These are phyloP conservation scores for Apamea crenata DNA, from an alignment of 2,888 invertebrate genomes.

Conservation along the genomic window DNA sequence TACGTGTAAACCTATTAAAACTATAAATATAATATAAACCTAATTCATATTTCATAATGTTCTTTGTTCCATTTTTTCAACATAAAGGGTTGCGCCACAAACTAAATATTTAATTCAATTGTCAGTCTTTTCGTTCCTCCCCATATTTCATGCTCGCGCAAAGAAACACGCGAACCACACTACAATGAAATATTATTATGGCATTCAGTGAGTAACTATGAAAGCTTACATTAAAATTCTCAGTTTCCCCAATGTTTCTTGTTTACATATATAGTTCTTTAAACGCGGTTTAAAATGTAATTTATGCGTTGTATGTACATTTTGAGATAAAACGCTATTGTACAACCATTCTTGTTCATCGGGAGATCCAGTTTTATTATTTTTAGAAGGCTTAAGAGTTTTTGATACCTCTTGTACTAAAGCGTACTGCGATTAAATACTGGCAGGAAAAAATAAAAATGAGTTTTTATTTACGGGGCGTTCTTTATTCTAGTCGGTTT, in stretches of 20 bases:
- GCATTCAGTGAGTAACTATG: conserved; percentile 35
- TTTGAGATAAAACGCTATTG: conserved; percentile 23
- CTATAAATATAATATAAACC: no score
- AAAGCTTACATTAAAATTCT: conserved; percentile 49
- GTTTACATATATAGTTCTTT: conserved; percentile 3
- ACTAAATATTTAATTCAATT: conserved; percentile 29
- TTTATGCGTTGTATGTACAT: conserved; percentile 30
- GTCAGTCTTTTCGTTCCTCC: background rate
- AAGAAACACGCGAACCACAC: conserved; percentile 21
- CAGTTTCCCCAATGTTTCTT: conserved; percentile 8
- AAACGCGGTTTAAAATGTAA: conserved; percentile 29
- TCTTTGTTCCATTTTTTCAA: background rate
- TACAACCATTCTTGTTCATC: conserved; percentile 20
- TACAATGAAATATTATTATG: conserved; percentile 50
- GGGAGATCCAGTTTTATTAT: background rate
- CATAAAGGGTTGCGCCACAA: background rate
- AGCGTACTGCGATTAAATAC: background rate
- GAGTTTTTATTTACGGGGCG: background rate
- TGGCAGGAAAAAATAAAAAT: background rate
- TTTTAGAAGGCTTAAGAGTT: conserved; percentile 3
- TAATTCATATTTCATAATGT: background rate
- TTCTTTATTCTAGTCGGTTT: conserved; percentile 3
- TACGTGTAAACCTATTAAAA: no score
- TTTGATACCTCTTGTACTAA: background rate
- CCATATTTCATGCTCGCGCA: conserved; percentile 29